Conservation (phyloP, 2,888 invertebrate species). For the Acrobasis suavella region DNA sequence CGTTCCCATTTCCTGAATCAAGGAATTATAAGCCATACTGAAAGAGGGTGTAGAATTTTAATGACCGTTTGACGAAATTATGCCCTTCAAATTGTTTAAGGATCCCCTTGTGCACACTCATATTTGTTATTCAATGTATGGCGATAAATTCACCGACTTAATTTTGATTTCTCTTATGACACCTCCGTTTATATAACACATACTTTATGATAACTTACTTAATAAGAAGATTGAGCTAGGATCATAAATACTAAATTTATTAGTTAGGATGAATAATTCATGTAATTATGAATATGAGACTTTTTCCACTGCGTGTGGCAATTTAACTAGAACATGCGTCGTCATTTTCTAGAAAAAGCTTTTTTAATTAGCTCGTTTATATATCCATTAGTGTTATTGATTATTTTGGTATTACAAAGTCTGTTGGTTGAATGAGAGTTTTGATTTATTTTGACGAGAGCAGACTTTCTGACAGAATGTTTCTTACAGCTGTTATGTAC, state of each 20-base stretch:
- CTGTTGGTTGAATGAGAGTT: too few relatives aligned
- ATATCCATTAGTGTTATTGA: too few relatives aligned
- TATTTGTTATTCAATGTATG: slow-evolving; percentile 10
- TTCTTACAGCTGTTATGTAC: too few relatives aligned
- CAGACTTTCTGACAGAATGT: too few relatives aligned
- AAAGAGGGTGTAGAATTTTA: slow-evolving; percentile 38
- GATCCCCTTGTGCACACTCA: slow-evolving; percentile 25
- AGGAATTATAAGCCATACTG: slow-evolving; percentile 3
- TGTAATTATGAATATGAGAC: slow-evolving; percentile 14
- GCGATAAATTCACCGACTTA: not conserved
- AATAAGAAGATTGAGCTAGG: slow-evolving; percentile 1
- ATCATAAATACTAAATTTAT: slow-evolving; percentile 2
- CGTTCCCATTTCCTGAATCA: slow-evolving; percentile 9
- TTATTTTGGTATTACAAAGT: too few relatives aligned
- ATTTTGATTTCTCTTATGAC: slow-evolving; percentile 18
- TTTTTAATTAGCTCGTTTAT: too few relatives aligned
- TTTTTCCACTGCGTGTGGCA: slow-evolving; percentile 1
- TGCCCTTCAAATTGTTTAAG: slow-evolving; percentile 43
- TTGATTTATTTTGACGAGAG: too few relatives aligned
- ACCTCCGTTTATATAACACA: slow-evolving; percentile 17
- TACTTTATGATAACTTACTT: not conserved
- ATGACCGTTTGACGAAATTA: slow-evolving; percentile 51
- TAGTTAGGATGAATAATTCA: slow-evolving; percentile 2
- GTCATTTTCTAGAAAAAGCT: not conserved
- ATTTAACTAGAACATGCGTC: slow-evolving; percentile 1